Conservation (phyloP, 64 coral and sea anemone genomes). For the Pocillopora verrucosa region DNA sequence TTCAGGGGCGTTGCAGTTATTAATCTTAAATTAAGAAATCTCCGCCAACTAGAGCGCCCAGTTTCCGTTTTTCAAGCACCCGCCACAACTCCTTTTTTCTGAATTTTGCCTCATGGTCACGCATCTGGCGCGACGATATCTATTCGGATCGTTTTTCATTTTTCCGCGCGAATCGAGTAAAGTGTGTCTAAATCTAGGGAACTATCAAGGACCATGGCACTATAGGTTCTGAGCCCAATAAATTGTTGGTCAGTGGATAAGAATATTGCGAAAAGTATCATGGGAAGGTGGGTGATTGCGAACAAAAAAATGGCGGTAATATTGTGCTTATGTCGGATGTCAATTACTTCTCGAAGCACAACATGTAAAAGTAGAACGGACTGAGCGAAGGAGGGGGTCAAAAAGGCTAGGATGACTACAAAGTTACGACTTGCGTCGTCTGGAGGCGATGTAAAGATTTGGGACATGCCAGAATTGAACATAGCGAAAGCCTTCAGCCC, state of each 20-base stretch:
- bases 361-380: conserved; percentile 8
- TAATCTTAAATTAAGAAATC: too few relatives aligned
- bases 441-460: conserved; percentile 93
- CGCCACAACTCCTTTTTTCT: too few relatives aligned
- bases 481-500: conserved; percentile 61
- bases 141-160: too few relatives aligned
- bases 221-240: too few relatives aligned
- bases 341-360: background rate
- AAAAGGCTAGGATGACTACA: conserved; percentile 69
- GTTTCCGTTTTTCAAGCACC: too few relatives aligned
- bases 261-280: background rate
- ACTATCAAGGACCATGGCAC: background rate
- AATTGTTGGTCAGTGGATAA: too few relatives aligned
- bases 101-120: too few relatives aligned
- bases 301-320: conserved; percentile 68
- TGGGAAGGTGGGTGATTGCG: background rate
- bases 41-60: too few relatives aligned
- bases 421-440: conserved; percentile 73
- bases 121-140: too few relatives aligned
- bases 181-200: too few relatives aligned
- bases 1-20: too few relatives aligned
- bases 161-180: too few relatives aligned
- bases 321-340: background rate
- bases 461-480: conserved; percentile 81
- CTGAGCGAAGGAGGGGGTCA: background rate